Percentiles rank a stretch among this genome's conserved stretches.
phyloP scores from a whole-genome alignment of 2,113 vertebrate genomes.

The Heloderma charlesbogerti region DNA sequence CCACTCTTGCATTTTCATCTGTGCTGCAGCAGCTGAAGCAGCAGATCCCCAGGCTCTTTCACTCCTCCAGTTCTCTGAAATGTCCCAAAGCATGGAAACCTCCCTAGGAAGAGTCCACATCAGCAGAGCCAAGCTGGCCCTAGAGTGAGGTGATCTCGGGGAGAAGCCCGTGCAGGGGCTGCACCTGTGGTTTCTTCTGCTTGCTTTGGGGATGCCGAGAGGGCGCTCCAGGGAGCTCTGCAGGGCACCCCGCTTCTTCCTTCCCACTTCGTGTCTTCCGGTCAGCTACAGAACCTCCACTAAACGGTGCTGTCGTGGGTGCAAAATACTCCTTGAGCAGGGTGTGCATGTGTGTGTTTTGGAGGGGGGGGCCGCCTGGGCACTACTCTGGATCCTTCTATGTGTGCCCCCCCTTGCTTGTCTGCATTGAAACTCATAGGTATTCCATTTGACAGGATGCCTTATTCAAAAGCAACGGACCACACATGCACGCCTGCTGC shows the following conservation, averaged over 20 bases:
- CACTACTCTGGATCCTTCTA: neutral
- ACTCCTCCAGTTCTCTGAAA: neutral
- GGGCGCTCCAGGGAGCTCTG: neutral
- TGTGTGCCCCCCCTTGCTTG: neutral
- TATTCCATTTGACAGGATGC: too few species aligned
- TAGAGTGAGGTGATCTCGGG: too few species aligned
- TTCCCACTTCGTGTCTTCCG: constrained; percentile 11
- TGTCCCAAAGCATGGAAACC: neutral
- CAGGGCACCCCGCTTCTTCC: neutral
- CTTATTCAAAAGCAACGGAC: neutral
- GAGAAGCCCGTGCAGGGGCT: neutral
- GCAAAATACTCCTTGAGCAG: neutral
- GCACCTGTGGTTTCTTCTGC: neutral
- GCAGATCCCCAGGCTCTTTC: too few species aligned
- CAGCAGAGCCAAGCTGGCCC: too few species aligned
- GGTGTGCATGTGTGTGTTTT: neutral
- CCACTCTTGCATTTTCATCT: neutral
- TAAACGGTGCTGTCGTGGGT: neutral
- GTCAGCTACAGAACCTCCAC: too few species aligned
- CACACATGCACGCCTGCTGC: neutral
- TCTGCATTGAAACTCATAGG: neutral
- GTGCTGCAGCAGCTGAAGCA: neutral
- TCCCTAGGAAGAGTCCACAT: neutral
- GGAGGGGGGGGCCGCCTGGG: neutral
- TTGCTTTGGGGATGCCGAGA: neutral